Evolutionary conservation across 2,113 vertebrate genomes (phyloP).

Genomic region (Polypterus senegalus): DNA sequence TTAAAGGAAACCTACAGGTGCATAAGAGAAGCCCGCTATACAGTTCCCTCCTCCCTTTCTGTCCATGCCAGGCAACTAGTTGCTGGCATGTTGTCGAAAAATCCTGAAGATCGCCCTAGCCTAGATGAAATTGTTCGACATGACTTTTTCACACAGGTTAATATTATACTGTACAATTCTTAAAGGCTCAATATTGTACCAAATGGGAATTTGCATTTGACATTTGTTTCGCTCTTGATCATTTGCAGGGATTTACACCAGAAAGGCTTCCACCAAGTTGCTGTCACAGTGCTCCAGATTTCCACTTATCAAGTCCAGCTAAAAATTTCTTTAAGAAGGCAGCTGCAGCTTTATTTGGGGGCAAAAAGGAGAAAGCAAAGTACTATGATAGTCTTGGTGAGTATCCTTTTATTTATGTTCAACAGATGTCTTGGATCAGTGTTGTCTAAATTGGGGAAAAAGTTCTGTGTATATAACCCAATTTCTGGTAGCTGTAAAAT

Average conservation of each 20-base stretch:
- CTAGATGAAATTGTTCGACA: slow-evolving; percentile 83
- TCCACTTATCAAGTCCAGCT: slow-evolving; percentile 89
- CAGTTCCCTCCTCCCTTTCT: slow-evolving; percentile 74
- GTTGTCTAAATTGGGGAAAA: neutral
- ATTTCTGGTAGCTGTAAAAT: no score
- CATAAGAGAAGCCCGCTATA: slow-evolving; percentile 86
- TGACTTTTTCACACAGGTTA: slow-evolving; percentile 86
- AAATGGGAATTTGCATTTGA: neutral
- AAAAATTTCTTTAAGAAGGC: slow-evolving; percentile 97
- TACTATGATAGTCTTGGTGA: slow-evolving; percentile 87
- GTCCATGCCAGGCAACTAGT: slow-evolving; percentile 82
- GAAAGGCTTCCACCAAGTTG: slow-evolving; percentile 81
- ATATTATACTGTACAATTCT: slow-evolving; percentile 16
- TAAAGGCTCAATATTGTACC: no score
- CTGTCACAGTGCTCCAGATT: slow-evolving; percentile 86
- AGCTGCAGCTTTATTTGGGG: slow-evolving; percentile 89
- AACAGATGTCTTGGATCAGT: neutral
- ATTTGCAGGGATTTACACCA: slow-evolving; percentile 80
- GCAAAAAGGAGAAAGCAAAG: slow-evolving; percentile 91
- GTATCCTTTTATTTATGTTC: slow-evolving; percentile 33
- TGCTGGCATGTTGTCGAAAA: slow-evolving; percentile 77
- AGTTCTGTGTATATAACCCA: no score
- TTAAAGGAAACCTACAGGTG: slow-evolving; percentile 93
- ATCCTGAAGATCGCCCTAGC: slow-evolving; percentile 76
- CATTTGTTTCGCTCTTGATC: slow-evolving; percentile 6